Evolutionary conservation across 2,113 vertebrate genomes (phyloP), one percentile per base, ranked within the genome.

Genomic region (Bubo scandiacus): DNA sequence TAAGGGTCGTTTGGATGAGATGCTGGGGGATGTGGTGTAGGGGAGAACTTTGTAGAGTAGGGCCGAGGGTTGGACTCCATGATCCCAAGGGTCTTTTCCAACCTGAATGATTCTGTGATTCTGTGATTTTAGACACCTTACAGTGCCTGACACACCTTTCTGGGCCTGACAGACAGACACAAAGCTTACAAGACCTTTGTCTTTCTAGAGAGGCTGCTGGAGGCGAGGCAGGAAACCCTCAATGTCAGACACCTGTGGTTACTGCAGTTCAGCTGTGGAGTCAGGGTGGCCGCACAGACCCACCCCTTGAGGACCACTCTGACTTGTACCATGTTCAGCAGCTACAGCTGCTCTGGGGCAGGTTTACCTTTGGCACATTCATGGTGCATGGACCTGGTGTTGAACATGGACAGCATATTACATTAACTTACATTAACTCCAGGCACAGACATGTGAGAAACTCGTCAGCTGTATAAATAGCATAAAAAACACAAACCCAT

Each of bases 371-470:
- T 25, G 49, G 57, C 40, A 51, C 4, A 2, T 16, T 42, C 71
- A 3, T 5, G 1, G 71, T 2, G 40, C 43, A 2, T 0, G 19
- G 40, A 15, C 23, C 67, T 38, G 30, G 5, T 25, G 43, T 11
- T 59, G 49, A n/a, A 3, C 0, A 3, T 11, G 16, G 62, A 55
- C 38, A 73, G 77, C 49, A n/a, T 34, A 6, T 9, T 54, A 32
- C 18, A 34, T 25, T 0, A 58, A 15, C 52, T 9, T 54, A 32
- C 16, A 36, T 25, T 0, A 58, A 15, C 57, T 67, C 5, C 82
- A 72, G 65, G 52, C 36, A 47, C 63, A 47, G 77, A 5, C 1
- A 18, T 0, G 20, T 6, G 15, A 74, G 42, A 57, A 68, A 54
- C 21, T 47, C 8, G 1, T 54, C 80, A 66, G 71, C 86, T 88